A percentile compares a stretch with the other conserved stretches of the same genome.
These are phyloP conservation scores for Thunnus maccoyii DNA, from an alignment of 2,113 vertebrate species.

Conservation along the genomic window DNA sequence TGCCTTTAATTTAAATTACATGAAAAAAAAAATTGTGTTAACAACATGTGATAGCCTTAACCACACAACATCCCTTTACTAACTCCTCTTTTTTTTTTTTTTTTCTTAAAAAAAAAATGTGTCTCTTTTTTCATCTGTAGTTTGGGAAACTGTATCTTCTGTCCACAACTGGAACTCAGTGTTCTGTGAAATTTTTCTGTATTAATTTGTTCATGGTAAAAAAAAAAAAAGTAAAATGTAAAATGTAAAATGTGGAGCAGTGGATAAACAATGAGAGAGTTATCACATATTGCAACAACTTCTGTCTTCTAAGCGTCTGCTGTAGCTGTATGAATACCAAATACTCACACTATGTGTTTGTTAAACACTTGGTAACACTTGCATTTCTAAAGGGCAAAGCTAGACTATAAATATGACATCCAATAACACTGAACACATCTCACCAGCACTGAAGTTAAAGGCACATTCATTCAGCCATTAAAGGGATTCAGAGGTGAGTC, in stretches of 20 bases:
- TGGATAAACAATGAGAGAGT: neutral
- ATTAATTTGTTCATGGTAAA: too few species aligned
- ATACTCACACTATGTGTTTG: neutral
- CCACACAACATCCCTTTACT: neutral
- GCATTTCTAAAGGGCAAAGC: neutral
- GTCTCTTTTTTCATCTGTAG: neutral
- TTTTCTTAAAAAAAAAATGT: too few species aligned
- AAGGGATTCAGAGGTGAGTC: slow-evolving; percentile 12
- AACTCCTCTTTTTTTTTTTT: neutral
- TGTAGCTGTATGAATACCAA: neutral
- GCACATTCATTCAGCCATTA: slow-evolving; percentile 4
- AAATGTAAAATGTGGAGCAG: neutral
- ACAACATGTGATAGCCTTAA: too few species aligned
- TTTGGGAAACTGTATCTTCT: neutral
- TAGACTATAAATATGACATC: neutral
- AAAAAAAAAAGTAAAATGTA: neutral
- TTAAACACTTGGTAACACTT: neutral
- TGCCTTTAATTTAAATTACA: too few species aligned
- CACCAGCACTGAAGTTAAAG: neutral
- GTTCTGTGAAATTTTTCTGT: neutral
- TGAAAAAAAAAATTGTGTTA: too few species aligned
- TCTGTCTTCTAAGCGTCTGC: neutral
- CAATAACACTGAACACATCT: neutral
- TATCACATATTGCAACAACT: neutral
- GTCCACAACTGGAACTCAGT: neutral